Base-by-base conservation (phyloP, 2,797 vertebrate genomes). In the Zalophus californianus region DNA sequence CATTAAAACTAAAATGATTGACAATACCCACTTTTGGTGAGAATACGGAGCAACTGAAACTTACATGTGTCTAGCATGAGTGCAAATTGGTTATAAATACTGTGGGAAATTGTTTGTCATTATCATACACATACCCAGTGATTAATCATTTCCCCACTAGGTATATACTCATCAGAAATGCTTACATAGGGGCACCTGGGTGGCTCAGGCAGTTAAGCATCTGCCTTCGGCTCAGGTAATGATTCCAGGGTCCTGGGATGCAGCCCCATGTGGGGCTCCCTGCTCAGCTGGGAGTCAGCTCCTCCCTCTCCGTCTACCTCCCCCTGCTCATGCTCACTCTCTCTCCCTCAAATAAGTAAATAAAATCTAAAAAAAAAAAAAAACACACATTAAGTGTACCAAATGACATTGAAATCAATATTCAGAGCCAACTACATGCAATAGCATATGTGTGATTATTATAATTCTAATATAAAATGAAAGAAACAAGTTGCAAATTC, bases 1-100 rank as follows among this genome's bases (percentile, higher is more conserved):
- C 52, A 7, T 77, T n/a, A 62, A 66, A 90, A 54, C 15, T 66
- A 86, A 83, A 83, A 87, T 64, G 44, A 38, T 35, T 70, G 35
- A 27, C 23, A 68, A 12, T 20, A 23, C 2, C 32, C 38, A 41
- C 38, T 75, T 92, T 52, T 64, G 41, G 11, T 82, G 68, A 93
- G 32, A 32, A 13, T 29, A 20, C 11, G 20, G 66, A 82, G 20
- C 56, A 70, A 44, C 68, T 5, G 56, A 58, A 75, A 52, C 73
- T 27, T 29, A 7, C 11, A 5, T 0, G 0, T 41, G 48, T 16
- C 27, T 29, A 35, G 1, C 20, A 50, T 20, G 38, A 52, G 41
- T 77, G 11, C 6, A n/a, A 20, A 20, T 75, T 25, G 72, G 16
- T 66, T 66, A 68, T 50, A 75, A 85, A 54, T 41, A 32, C 86